These are phyloP conservation scores for Menidia beryllina DNA, from an alignment of 2,113 vertebrate genomes.

Conservation along the genomic window DNA sequence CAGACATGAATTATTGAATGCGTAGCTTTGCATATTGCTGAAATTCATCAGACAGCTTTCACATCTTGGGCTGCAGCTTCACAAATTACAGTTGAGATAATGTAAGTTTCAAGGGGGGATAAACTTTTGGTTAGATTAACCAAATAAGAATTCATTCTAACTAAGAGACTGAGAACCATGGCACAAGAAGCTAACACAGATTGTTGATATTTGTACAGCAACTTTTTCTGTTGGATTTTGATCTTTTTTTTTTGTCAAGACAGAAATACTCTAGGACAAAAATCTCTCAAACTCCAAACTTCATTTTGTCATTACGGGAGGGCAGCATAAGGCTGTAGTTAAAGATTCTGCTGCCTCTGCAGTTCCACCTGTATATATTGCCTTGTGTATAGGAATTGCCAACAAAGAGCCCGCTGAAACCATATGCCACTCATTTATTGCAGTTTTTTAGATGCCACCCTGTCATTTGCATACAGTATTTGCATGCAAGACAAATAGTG, in stretches of 20 bases:
- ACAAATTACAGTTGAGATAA: conserved; percentile 47
- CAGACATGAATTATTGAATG: conserved; percentile 79
- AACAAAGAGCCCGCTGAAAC: conserved; percentile 71
- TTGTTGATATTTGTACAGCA: conserved; percentile 22
- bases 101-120: conserved; percentile 39
- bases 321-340: conserved; percentile 68
- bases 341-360: conserved; percentile 76
- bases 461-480: conserved; percentile 79
- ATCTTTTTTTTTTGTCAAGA: conserved; percentile 11
- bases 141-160: conserved; percentile 45
- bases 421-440: conserved; percentile 80
- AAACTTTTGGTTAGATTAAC: conserved; percentile 38
- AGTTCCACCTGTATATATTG: conserved; percentile 76
- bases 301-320: conserved; percentile 71
- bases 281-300: conserved; percentile 62
- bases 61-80: conserved; percentile 58
- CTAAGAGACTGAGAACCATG: not conserved
- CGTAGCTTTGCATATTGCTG: conserved; percentile 72
- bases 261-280: conserved; percentile 27
- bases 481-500: conserved; percentile 67
- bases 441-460: conserved; percentile 48
- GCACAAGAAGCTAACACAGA: conserved; percentile 10
- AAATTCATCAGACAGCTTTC: conserved; percentile 66
- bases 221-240: conserved; percentile 9
- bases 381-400: conserved; percentile 74